Evolutionary conservation across 2,113 vertebrate species (phyloP).

Genomic region (Spea multiplicata): DNA sequence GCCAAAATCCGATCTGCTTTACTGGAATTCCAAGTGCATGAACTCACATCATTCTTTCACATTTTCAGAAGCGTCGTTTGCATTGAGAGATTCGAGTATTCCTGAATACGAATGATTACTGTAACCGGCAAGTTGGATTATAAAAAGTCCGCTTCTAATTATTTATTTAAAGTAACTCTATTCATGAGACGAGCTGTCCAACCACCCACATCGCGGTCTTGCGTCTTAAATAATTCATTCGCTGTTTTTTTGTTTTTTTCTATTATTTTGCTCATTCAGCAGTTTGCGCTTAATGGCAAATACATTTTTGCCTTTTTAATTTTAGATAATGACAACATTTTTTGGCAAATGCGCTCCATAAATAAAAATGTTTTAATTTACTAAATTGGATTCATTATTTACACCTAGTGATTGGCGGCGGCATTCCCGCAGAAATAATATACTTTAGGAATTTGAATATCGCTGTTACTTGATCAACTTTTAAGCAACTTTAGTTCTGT

Average conservation of each 20-base stretch:
- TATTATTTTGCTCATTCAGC: neutral
- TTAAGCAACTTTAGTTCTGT: neutral
- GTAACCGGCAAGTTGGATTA: conserved; percentile 36
- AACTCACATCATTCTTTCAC: conserved; percentile 40
- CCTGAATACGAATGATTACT: conserved; percentile 36
- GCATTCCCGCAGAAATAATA: neutral
- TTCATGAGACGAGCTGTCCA: conserved; percentile 13
- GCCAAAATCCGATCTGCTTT: conserved; percentile 40
- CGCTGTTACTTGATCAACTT: neutral
- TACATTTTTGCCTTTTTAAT: conserved; percentile 5
- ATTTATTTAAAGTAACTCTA: conserved; percentile 16
- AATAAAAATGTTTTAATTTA: conserved; percentile 23
- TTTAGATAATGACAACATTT: conserved; percentile 26
- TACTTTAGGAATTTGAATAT: neutral
- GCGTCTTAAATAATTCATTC: neutral
- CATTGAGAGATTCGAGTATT: conserved; percentile 28
- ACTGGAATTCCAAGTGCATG: conserved; percentile 38
- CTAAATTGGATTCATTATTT: conserved; percentile 25
- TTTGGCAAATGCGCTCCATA: conserved; percentile 21
- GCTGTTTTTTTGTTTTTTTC: neutral
- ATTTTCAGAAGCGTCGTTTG: conserved; percentile 27
- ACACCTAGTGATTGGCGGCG: neutral
- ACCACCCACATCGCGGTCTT: neutral
- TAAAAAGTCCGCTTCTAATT: conserved; percentile 30
- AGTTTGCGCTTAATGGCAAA: conserved; percentile 15